phyloP scores from a whole-genome alignment of 2,113 vertebrate genomes.

The Columba livia region DNA sequence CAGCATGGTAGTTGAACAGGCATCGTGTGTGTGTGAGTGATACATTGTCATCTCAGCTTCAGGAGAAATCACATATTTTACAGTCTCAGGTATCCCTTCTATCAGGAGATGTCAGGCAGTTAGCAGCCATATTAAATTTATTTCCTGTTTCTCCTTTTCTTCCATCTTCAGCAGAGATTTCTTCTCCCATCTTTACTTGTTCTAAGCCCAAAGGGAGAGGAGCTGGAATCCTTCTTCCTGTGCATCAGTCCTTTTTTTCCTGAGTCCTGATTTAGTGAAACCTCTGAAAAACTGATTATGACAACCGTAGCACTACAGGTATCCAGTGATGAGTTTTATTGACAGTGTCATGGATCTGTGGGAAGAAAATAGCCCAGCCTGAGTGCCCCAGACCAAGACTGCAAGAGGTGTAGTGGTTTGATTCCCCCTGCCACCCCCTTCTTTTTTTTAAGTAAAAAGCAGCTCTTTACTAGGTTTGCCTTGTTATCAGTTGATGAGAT shows the following conservation, averaged over 20 bases:
- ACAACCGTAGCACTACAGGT: background rate
- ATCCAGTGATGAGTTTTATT: background rate
- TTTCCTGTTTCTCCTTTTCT: background rate
- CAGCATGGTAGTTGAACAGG: background rate
- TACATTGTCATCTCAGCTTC: background rate
- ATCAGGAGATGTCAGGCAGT: background rate
- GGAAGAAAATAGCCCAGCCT: background rate
- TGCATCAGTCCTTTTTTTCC: background rate
- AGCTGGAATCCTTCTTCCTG: background rate
- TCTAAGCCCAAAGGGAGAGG: background rate
- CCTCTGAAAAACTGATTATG: background rate
- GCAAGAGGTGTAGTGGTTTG: background rate
- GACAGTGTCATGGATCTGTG: background rate
- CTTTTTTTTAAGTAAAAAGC: background rate
- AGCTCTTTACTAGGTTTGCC: background rate
- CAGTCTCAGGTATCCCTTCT: background rate
- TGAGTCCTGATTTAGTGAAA: background rate
- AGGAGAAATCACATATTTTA: background rate
- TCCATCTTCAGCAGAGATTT: background rate
- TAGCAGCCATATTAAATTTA: background rate
- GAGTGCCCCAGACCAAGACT: background rate
- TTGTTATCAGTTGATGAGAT: background rate
- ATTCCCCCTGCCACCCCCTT: accelerated
- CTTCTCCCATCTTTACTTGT: background rate
- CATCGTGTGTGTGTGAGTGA: background rate